These are phyloP conservation scores for Carpatolechia fugitivella DNA, from an alignment of 2,888 invertebrate genomes.

Conservation along the genomic window DNA sequence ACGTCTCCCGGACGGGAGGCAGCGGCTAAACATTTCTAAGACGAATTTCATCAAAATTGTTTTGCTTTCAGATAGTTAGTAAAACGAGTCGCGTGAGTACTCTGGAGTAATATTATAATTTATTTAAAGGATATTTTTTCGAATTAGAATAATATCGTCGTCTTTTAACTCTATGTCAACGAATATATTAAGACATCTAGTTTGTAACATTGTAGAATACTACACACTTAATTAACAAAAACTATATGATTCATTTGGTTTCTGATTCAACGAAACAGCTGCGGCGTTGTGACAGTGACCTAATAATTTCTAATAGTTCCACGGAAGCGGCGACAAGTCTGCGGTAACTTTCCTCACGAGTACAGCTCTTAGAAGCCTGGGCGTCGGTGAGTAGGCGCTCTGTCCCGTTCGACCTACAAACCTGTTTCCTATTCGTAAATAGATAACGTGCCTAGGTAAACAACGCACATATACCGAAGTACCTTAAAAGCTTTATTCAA, in stretches of 20 bases:
- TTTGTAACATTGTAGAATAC: too few species aligned
- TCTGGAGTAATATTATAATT: too few species aligned
- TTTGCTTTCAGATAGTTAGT: neutral
- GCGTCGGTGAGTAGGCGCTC: neutral
- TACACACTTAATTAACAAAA: too few species aligned
- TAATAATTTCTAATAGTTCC: neutral
- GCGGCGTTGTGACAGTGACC: constrained; percentile 10
- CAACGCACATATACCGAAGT: neutral
- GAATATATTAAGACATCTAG: too few species aligned
- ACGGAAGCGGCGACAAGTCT: neutral
- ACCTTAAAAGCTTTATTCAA: neutral
- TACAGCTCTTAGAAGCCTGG: neutral
- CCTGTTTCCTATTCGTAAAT: neutral
- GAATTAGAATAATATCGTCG: too few species aligned
- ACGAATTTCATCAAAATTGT: too few species aligned
- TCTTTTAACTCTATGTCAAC: too few species aligned
- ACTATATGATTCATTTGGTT: too few species aligned
- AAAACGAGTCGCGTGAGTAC: neutral
- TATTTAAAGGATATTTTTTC: too few species aligned
- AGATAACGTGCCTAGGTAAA: neutral
- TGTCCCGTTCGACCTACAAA: constrained; percentile 2
- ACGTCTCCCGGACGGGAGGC: too few species aligned
- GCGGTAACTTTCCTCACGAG: constrained; percentile 11
- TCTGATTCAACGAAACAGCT: neutral
- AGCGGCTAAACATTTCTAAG: too few species aligned